These are phyloP conservation scores for Calyptommatus sinebrachiatus DNA, from an alignment of 2,113 vertebrate species.

Conservation along the genomic window DNA sequence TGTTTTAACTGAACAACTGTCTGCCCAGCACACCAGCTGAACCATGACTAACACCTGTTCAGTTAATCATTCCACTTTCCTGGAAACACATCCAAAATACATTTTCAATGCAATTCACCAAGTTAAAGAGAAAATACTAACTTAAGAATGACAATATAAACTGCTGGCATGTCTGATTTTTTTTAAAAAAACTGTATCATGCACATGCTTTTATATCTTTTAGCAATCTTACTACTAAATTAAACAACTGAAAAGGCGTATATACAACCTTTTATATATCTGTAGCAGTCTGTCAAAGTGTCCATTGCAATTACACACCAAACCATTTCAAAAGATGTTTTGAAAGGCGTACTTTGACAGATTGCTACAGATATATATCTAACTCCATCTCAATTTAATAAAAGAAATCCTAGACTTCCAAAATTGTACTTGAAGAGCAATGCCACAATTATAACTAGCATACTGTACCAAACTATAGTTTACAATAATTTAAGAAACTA, in stretches of 20 bases:
- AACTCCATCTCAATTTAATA: too few relatives aligned
- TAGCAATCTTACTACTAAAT: background rate
- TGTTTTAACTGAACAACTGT: background rate
- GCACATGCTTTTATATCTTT: background rate
- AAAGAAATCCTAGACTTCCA: too few relatives aligned
- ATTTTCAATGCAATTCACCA: background rate
- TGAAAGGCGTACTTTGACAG: too few relatives aligned
- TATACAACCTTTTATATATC: background rate
- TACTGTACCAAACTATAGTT: too few relatives aligned
- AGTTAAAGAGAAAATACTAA: background rate
- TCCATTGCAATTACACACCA: too few relatives aligned
- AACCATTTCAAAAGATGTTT: too few relatives aligned
- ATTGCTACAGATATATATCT: too few relatives aligned
- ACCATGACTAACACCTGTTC: background rate
- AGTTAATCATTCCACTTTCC: conserved; percentile 11
- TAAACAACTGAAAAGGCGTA: background rate
- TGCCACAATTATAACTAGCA: too few relatives aligned
- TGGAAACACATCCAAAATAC: background rate
- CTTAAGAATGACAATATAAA: background rate
- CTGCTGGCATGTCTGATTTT: background rate
- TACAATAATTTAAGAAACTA: too few relatives aligned
- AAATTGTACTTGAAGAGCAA: too few relatives aligned
- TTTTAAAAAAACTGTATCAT: background rate
- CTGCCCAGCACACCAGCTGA: conserved; percentile 24
- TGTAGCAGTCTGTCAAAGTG: background rate